Percentiles rank a stretch among this genome's conserved stretches.
These are phyloP conservation scores for Himantopus leucocephalus DNA, from an alignment of 2,113 vertebrate species.

Conservation along the genomic window DNA sequence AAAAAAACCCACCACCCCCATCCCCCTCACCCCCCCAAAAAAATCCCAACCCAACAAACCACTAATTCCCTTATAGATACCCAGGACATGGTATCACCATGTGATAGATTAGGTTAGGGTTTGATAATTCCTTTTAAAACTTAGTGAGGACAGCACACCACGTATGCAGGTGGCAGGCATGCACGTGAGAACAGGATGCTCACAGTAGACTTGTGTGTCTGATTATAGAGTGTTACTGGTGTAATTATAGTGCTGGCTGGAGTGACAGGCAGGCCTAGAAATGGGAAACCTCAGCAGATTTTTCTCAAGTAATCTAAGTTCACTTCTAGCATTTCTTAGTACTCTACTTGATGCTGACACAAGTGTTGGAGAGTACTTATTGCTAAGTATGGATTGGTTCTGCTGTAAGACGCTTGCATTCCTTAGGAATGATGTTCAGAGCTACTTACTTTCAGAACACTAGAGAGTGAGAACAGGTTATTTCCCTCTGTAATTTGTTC, in stretches of 20 bases:
- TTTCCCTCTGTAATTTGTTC: background rate
- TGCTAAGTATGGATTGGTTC: background rate
- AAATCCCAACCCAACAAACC: background rate
- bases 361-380: background rate
- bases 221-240: background rate
- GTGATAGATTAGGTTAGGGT: background rate
- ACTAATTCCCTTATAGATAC: background rate
- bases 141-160: background rate
- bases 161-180: background rate
- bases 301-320: background rate
- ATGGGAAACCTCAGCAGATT: background rate
- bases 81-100: fast-evolving
- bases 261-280: background rate
- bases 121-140: background rate
- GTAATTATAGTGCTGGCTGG: background rate
- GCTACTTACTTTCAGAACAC: background rate
- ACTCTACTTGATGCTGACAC: background rate
- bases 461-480: background rate
- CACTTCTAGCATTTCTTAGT: background rate
- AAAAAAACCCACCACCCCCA: background rate
- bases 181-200: background rate
- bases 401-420: background rate
- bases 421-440: background rate
- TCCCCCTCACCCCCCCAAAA: too few species aligned
- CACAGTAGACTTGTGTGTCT: background rate